Evolutionary conservation across 2,797 vertebrate genomes (phyloP).

Genomic region (Spheniscus humboldti): DNA sequence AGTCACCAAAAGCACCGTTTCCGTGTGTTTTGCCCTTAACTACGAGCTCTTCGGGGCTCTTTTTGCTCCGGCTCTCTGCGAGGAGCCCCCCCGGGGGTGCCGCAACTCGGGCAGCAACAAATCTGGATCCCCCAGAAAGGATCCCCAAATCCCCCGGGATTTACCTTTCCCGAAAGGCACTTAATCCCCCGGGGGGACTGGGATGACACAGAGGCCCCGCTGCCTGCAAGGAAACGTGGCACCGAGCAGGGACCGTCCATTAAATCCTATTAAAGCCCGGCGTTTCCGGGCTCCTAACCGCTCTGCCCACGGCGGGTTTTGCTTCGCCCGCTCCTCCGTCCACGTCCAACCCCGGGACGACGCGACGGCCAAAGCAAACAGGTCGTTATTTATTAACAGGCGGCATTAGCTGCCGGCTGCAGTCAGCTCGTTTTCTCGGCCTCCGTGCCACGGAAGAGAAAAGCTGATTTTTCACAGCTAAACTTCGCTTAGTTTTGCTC

Average conservation of each 20-base stretch:
- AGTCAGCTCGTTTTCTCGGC: not conserved
- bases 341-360: accelerated
- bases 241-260: too few relatives aligned
- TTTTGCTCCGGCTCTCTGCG: not conserved
- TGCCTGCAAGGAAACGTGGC: not conserved
- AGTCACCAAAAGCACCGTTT: not conserved
- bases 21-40: accelerated
- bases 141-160: not conserved
- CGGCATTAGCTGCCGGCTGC: not conserved
- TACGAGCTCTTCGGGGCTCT: not conserved
- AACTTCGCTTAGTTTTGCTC: accelerated
- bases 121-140: not conserved
- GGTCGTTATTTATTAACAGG: not conserved
- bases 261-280: not conserved
- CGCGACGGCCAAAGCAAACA: not conserved
- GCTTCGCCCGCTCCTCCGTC: not conserved
- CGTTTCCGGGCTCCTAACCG: accelerated
- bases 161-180: not conserved
- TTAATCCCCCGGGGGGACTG: not conserved
- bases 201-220: not conserved
- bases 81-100: too few relatives aligned
- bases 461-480: not conserved
- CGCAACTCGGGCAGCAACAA: not conserved
- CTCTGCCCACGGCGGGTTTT: accelerated
- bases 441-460: not conserved